Evolutionary conservation across 2,797 vertebrate genomes (phyloP), one percentile per base, ranked within the genome.

Genomic region (Crocodylus rhombifer): DNA sequence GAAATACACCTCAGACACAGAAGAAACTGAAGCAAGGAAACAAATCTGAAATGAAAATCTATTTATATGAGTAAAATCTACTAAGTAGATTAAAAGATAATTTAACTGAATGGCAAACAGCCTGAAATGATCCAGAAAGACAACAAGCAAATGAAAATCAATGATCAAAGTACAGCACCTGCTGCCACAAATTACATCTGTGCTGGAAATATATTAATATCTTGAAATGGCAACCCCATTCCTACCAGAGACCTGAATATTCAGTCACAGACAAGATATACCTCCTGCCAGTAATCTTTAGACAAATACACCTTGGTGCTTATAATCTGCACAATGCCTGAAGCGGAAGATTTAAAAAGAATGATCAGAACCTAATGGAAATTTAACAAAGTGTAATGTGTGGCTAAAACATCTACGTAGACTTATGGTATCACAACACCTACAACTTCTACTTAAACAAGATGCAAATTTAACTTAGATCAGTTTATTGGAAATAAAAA

Each of bases 91-190:
- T 33, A 91, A 93, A 92, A 84, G 30, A 74, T 26, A 67, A 75
- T 0, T 0, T 57, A 77, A 86, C 56, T 16, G 87, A 88, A 84
- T 56, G 5, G 11, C n/a, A 95, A 96, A 84, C 0, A 4, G 56
- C 64, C 57, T 55, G 30, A 96, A 88, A 23, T 61, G 65, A 95
- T 79, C 21, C 65, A 75, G 58, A 89, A 42, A 42, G 93, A 81
- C 2, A 92, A 51, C 64, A 91, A 85, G 73, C 55, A 92, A 91
- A 90, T 7, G 57, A 77, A 96, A 91, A 55, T 18, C 86, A 94
- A 61, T 17, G 17, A 95, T 78, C 91, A 82, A 91, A 96, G 74
- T 30, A 5, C 55, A 89, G 75, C 25, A 87, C 14, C 30, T 87
- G 62, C 67, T 92, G 69, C 51, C 74, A 77, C 23, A 83, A 87